Conservation (phyloP, 1,140 invertebrate species). For the Scaptomyza hsui region DNA sequence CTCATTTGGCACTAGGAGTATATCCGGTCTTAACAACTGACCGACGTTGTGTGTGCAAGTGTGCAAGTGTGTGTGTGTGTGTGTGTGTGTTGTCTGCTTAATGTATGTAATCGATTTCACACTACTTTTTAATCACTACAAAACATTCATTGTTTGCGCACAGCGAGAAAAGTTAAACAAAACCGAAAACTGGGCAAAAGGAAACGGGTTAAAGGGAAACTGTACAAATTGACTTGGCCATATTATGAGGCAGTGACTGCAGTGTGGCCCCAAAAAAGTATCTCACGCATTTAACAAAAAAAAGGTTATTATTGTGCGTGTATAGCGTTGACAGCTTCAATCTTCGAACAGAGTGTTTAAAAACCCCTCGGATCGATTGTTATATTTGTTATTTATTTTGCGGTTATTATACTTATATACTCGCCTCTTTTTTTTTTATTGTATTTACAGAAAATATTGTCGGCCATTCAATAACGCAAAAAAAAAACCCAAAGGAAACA, state of each 20-base stretch:
- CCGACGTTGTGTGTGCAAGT: conserved; percentile 23
- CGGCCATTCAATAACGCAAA: conserved; percentile 59
- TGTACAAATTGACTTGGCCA: conserved; percentile 79
- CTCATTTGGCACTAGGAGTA: conserved; percentile 14
- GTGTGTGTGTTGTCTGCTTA: conserved; percentile 30
- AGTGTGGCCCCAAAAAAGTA: conserved; percentile 58
- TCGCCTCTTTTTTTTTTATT: conserved; percentile 43
- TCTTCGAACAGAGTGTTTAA: conserved; percentile 23
- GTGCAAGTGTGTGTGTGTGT: too few relatives aligned
- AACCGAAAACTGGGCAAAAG: conserved; percentile 22
- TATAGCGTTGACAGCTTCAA: conserved; percentile 70
- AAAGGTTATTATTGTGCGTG: conserved; percentile 77
- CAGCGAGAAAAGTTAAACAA: conserved; percentile 79
- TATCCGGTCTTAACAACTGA: conserved; percentile 64
- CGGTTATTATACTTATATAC: conserved; percentile 73
- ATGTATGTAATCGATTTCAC: conserved; percentile 79
- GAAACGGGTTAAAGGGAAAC: conserved; percentile 15
- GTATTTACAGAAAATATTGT: conserved; percentile 68
- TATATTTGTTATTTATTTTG: conserved; percentile 82
- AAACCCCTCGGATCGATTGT: conserved; percentile 42
- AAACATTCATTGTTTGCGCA: conserved; percentile 77
- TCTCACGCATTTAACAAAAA: conserved; percentile 65
- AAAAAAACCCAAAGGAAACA: conserved; percentile 19
- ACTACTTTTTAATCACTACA: conserved; percentile 81
- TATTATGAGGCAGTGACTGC: conserved; percentile 69